Percentiles rank a stretch among this genome's conserved stretches.
phyloP scores from a whole-genome alignment of 2,797 vertebrate species.

The Coregonus suidteri region DNA sequence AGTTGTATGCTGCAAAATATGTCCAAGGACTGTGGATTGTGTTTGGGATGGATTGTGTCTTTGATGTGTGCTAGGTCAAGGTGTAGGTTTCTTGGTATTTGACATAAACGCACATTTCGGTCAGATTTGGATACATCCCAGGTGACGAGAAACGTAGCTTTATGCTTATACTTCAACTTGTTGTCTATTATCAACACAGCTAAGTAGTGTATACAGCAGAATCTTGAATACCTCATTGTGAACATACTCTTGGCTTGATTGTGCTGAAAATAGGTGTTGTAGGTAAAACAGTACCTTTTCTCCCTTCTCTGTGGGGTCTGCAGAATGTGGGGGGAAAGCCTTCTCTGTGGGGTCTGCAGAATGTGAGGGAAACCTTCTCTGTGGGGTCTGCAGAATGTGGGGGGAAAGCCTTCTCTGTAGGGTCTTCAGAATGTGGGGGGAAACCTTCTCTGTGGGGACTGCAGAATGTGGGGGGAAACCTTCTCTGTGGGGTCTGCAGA shows the following conservation, averaged over 20 bases:
- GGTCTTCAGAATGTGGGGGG: too few species aligned
- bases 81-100: too few species aligned
- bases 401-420: too few species aligned
- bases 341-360: too few species aligned
- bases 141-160: background rate
- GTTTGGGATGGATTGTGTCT: background rate
- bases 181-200: background rate
- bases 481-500: too few species aligned
- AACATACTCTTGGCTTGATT: constrained; percentile 8
- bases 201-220: background rate
- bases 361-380: too few species aligned
- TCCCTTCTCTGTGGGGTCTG: background rate
- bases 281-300: background rate
- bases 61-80: background rate
- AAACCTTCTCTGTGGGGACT: too few species aligned
- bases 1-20: background rate
- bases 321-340: too few species aligned
- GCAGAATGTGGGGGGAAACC: too few species aligned
- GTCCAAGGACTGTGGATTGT: background rate
- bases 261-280: constrained; percentile 2
- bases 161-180: background rate
- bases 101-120: background rate
- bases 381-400: too few species aligned
- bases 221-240: constrained; percentile 18
- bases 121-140: background rate